phyloP scores from a whole-genome alignment of 2,888 invertebrate genomes.

The Zygogramma bicolorata region DNA sequence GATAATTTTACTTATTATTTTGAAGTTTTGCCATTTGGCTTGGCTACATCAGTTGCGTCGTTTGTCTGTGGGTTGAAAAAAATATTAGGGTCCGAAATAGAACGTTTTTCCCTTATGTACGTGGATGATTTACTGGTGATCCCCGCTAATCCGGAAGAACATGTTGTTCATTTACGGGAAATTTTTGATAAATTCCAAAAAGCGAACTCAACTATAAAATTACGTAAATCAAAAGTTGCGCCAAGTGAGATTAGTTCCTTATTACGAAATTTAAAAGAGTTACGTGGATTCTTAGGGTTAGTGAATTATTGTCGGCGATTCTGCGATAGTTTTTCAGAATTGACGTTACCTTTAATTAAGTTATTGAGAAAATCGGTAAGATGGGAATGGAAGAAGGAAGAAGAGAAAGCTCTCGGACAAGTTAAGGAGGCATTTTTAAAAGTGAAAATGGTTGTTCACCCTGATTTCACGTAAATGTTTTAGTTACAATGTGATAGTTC shows the following conservation, averaged over 20 bases:
- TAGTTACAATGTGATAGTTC: too few relatives aligned
- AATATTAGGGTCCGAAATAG: background rate
- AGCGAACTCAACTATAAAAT: background rate
- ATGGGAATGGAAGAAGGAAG: too few relatives aligned
- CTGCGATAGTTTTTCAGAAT: too few relatives aligned
- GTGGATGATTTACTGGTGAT: constrained; percentile 3
- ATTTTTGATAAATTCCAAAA: background rate
- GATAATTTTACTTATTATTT: background rate
- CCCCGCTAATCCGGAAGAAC: background rate
- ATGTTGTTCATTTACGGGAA: background rate
- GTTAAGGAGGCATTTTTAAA: too few relatives aligned
- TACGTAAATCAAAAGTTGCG: background rate
- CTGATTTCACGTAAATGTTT: too few relatives aligned
- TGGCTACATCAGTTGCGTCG: background rate
- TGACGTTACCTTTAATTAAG: too few relatives aligned
- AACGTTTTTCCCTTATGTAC: background rate
- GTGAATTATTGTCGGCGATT: too few relatives aligned
- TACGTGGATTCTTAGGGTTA: too few relatives aligned
- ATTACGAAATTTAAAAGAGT: too few relatives aligned
- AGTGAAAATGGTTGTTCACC: too few relatives aligned
- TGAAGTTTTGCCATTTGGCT: constrained; percentile 13
- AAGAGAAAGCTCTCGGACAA: too few relatives aligned
- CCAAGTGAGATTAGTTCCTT: background rate
- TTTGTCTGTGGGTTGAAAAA: background rate
- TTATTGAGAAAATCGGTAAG: too few relatives aligned